phyloP scores from a whole-genome alignment of 2,797 vertebrate genomes.

The Aldrovandia affinis region DNA sequence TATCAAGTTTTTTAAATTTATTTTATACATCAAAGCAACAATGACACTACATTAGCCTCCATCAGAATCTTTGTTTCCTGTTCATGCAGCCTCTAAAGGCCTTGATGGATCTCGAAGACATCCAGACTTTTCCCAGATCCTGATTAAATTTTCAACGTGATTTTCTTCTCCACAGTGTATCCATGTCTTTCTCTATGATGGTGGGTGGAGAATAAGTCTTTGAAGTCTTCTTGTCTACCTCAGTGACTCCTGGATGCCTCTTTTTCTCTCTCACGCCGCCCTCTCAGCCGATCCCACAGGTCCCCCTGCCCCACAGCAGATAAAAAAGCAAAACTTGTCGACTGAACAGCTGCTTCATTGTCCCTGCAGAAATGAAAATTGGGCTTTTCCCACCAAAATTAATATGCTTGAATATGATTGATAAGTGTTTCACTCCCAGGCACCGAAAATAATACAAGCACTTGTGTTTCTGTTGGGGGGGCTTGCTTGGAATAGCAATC shows the following conservation, averaged over 20 bases:
- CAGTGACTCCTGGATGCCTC: background rate
- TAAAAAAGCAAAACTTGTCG: background rate
- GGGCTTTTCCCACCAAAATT: background rate
- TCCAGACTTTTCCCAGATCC: background rate
- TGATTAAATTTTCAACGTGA: slow-evolving; percentile 14
- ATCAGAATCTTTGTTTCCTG: background rate
- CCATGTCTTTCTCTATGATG: background rate
- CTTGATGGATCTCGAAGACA: background rate
- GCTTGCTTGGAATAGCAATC: background rate
- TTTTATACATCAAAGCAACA: no score
- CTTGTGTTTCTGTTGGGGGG: background rate
- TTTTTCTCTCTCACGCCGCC: slow-evolving; percentile 4
- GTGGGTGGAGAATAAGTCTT: slow-evolving; percentile 5
- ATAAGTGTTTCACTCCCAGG: background rate
- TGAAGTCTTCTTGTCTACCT: slow-evolving; percentile 1
- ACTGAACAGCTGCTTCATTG: slow-evolving; percentile 1
- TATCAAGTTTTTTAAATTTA: no score
- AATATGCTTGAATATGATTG: slow-evolving; percentile 8
- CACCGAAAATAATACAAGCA: background rate
- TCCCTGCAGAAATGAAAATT: background rate
- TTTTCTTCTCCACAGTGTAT: background rate
- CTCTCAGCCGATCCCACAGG: background rate
- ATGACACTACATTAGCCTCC: background rate
- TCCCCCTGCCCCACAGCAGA: background rate
- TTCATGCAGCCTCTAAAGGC: slow-evolving; percentile 11